These are phyloP conservation scores for Pelobates cultripes DNA, from an alignment of 2,797 vertebrate species.

Conservation along the genomic window DNA sequence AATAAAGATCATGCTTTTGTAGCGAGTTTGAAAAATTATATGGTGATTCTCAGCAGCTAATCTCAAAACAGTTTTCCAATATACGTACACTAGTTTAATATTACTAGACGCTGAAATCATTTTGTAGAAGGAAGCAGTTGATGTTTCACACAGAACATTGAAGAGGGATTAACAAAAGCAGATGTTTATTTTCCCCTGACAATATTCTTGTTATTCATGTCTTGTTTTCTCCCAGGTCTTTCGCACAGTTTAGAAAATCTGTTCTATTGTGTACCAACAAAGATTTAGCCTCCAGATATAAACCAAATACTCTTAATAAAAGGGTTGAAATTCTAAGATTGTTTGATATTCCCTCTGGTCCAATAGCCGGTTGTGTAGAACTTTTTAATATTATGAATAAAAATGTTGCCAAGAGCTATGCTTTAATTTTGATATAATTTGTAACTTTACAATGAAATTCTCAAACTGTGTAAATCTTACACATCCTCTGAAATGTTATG, in stretches of 20 bases:
- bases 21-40: no score
- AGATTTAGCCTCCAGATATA: background rate
- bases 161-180: slow-evolving; percentile 12
- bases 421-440: no score
- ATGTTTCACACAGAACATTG: background rate
- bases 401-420: no score
- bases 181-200: slow-evolving; percentile 29
- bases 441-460: no score
- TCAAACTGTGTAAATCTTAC: no score
- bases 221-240: slow-evolving; percentile 33
- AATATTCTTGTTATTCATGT: slow-evolving; percentile 19
- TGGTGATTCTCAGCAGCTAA: no score
- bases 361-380: no score
- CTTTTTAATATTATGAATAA: no score
- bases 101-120: background rate
- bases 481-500: no score
- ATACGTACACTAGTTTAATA: background rate
- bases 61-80: no score
- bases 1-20: no score
- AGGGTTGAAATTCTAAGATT: background rate
- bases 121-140: background rate
- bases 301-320: background rate
- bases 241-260: slow-evolving; percentile 20
- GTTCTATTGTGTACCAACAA: slow-evolving; percentile 15
- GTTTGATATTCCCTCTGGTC: no score